Base-by-base conservation (phyloP, 2,888 invertebrate species). In the Tineola bisselliella region DNA sequence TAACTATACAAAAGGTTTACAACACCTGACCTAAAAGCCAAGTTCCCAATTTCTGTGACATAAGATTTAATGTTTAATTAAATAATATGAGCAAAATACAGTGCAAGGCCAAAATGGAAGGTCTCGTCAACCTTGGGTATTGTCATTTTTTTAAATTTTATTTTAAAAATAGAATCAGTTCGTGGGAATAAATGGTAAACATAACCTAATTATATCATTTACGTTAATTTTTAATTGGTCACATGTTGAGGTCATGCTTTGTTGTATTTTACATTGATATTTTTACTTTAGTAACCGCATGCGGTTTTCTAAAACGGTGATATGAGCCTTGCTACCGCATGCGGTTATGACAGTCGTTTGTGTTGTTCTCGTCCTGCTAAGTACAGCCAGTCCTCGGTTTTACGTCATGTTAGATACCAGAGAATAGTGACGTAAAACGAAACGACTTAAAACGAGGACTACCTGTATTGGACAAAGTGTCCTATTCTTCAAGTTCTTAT, bases 31-130 rank as follows among this genome's bases (percentile, higher is more conserved):
- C 1, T 48, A 48, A 2, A 13, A 48, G 15, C 15, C n/a, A 38
- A 48, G 48, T 48, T 48, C 25, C 18, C 19, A 18, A 56, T 56
- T 56, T 25, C 30, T 18, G 56, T 56, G 56, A 56, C 56, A 56
- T 56, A 56, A 56, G 56, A 56, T 25, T 56, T 56, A 25, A 56
- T 25, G 56, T 56, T 1, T 56, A 56, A 56, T 56, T 56, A 56
- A 56, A 56, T 56, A 58, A 15, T 58, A 33, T 58, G 8, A 12
- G 19, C 58, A 31, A 33, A 33, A 58, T 58, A 58, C 19, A 58
- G 58, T 58, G 58, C 58, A 58, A 58, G 58, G 58, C 15, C 48
- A 48, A 17, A 48, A 48, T 10, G 15, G 3, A 48, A 48, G 48
- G 48, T 58, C 33, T 13, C 31, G 33, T 4, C 13, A 56, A 58